A percentile compares a stretch with the other conserved stretches of the same genome.
These are phyloP conservation scores for Channallabes apus DNA, from an alignment of 2,797 vertebrate genomes.

Conservation along the genomic window DNA sequence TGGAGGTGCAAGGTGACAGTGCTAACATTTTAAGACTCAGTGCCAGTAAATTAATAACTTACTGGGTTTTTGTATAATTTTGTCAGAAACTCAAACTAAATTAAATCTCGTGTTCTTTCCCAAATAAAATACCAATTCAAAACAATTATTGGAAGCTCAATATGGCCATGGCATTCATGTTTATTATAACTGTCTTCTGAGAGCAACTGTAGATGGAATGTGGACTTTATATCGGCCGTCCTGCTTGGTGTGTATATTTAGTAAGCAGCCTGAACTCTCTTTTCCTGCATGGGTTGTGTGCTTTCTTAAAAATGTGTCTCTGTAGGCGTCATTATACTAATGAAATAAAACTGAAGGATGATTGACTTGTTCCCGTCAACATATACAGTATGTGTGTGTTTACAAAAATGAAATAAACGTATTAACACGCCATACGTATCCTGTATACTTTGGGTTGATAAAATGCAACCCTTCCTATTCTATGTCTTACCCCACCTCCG, in stretches of 20 bases:
- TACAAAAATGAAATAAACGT: background rate
- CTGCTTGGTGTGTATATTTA: background rate
- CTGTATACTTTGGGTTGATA: background rate
- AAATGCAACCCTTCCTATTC: slow-evolving; percentile 18
- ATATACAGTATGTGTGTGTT: background rate
- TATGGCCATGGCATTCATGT: too few relatives aligned
- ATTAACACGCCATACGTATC: background rate
- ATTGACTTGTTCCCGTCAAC: background rate
- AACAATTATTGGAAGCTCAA: too few relatives aligned
- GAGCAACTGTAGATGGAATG: too few relatives aligned
- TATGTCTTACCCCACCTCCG: slow-evolving; percentile 51
- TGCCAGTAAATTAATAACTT: too few relatives aligned
- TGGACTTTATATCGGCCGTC: background rate
- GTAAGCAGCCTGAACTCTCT: background rate
- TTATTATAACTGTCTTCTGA: too few relatives aligned
- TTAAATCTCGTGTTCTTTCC: too few relatives aligned
- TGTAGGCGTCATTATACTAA: background rate
- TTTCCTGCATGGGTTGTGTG: background rate
- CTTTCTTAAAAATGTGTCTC: background rate
- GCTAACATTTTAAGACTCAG: too few relatives aligned
- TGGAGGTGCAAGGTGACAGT: too few relatives aligned
- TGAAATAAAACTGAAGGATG: background rate
- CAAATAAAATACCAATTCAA: too few relatives aligned
- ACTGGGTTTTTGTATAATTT: too few relatives aligned
- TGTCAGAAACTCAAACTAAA: too few relatives aligned